Percentiles rank a stretch among this genome's conserved stretches.
Evolutionary conservation across 2,113 vertebrate species (phyloP).

Genomic region (Cervus canadensis): DNA sequence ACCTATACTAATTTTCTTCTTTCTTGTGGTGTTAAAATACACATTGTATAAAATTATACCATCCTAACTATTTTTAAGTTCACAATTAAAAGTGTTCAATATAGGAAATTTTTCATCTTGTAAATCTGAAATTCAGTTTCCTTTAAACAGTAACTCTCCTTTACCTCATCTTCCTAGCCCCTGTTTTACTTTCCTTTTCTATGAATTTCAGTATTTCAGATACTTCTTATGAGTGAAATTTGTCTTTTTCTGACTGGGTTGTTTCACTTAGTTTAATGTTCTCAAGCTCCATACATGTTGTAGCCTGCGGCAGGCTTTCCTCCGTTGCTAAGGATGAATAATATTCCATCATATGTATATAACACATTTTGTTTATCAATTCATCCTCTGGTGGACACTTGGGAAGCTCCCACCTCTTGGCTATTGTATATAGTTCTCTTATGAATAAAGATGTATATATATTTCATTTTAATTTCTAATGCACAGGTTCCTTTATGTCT

Average conservation of each 20-base stretch:
- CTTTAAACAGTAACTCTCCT: neutral
- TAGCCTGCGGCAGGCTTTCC: rapidly evolving
- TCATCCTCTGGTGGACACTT: neutral
- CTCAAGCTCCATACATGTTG: neutral
- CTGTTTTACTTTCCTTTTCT: neutral
- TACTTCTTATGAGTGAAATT: neutral
- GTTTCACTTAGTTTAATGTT: neutral
- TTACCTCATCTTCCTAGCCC: neutral
- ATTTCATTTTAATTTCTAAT: neutral
- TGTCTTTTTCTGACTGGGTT: neutral
- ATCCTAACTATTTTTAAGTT: neutral
- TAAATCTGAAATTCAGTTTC: neutral
- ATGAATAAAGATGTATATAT: neutral
- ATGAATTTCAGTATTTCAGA: neutral
- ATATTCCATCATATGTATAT: neutral
- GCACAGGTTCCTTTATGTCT: neutral
- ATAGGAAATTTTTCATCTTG: neutral
- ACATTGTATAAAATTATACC: neutral
- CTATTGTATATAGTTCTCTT: neutral
- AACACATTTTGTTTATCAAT: neutral
- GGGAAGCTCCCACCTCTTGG: neutral
- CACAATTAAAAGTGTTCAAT: neutral
- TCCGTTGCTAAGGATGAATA: neutral
- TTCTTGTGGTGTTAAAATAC: neutral
- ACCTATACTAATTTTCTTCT: neutral